Base-by-base conservation (phyloP, 2,797 vertebrate genomes). In the Mionectes olivaceus region DNA sequence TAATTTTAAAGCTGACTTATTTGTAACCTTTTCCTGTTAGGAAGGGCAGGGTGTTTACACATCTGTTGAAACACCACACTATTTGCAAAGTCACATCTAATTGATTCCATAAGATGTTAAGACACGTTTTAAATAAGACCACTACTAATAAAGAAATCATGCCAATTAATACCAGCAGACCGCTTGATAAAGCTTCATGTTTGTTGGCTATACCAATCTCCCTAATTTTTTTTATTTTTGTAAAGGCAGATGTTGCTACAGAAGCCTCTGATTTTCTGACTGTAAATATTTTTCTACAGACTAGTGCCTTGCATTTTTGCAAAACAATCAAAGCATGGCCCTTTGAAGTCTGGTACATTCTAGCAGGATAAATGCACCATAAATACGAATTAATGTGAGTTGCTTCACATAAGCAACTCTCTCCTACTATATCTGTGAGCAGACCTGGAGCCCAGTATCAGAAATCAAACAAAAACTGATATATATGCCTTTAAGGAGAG, bases 21-120 rank as follows among this genome's bases (percentile, higher is more conserved):
- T 88, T 81, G 79, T 57, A 76, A 88, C 61, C 76, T 94, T 86
- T 95, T 93, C 79, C 82, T 80, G 76, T 85, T 67, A 94, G 91
- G 82, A 91, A 83, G 46, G 81, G 57, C 73, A 69, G 4, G 10
- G 53, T 90, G 43, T 88, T 94, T 86, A 81, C 43, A 88, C 80
- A 93, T 82, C 92, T 95, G 83, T 35, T 92, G 82, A 93, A 96
- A 90, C 39, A 87, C 11, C 2, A 3, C 30, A 52, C 37, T 32
- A 63, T 67, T 89, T 73, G 52, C 50, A 49, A 86, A 91, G 47
- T 21, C 78, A 56, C 52, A 70, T 64, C 65, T 88, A 92, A 93
- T 71, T 84, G 70, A 92, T 63, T 87, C 86, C 70, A 67, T 77
- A 82, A 94, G 47, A 80, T 50, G 74, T 63, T 87, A 87, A 52